These are phyloP conservation scores for Physocephala rufipes DNA, from an alignment of 2,888 invertebrate species.

Conservation along the genomic window DNA sequence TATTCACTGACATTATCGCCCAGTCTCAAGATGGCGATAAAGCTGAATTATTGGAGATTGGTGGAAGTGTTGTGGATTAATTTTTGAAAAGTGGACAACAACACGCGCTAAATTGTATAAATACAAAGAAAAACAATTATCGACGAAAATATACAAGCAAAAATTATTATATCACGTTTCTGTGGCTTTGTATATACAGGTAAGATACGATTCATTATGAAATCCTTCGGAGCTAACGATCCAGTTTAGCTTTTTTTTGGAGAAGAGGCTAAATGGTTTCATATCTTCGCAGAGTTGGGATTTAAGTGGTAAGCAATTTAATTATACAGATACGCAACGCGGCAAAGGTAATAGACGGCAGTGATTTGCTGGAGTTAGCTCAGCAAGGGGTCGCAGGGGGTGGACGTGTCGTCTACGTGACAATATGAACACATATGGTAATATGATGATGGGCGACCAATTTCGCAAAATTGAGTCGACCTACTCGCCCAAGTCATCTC, in stretches of 20 bases:
- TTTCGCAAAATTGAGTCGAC: constrained; percentile 88
- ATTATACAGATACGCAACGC: background rate
- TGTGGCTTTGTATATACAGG: background rate
- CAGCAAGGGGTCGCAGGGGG: too few species aligned
- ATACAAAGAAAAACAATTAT: constrained; percentile 27
- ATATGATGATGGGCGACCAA: constrained; percentile 92
- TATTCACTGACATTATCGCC: constrained; percentile 44
- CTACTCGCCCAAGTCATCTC: constrained; percentile 95
- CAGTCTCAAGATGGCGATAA: constrained; percentile 52
- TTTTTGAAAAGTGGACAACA: constrained; percentile 34
- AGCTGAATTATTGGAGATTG: constrained; percentile 36
- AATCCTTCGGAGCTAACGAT: background rate
- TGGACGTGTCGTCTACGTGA: constrained; percentile 27
- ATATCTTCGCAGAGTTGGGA: background rate
- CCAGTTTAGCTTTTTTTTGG: constrained; percentile 4
- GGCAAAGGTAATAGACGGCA: background rate
- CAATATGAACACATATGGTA: constrained; percentile 64
- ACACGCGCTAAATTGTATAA: constrained; percentile 36
- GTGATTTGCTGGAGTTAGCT: background rate
- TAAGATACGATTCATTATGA: background rate
- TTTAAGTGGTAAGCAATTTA: background rate
- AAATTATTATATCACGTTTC: constrained; percentile 22
- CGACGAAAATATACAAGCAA: background rate
- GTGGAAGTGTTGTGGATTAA: constrained; percentile 32
- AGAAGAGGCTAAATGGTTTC: background rate